Base-by-base conservation (phyloP, 1,140 invertebrate genomes). In the Stegodyphus dumicola region DNA sequence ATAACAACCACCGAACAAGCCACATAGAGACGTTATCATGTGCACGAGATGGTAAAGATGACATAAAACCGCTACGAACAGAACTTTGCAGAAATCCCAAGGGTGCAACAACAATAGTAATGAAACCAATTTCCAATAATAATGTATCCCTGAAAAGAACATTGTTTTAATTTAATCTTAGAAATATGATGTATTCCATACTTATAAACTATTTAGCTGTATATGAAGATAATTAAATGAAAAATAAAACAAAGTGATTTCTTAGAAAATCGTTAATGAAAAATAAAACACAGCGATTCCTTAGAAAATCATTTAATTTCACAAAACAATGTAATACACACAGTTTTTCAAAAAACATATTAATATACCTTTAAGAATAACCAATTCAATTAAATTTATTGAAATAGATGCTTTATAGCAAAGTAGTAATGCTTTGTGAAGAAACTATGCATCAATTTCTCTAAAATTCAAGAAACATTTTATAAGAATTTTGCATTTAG, bases 1-100 rank as follows among this genome's bases (percentile, higher is more conserved):
- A 96, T 3, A 95, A 91, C 15, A 96, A 91, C 95, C 95, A 96
- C 77, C 93, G 92, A 2, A 96, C 92, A 9, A 95, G 90, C 94
- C 94, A 96, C 87, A 96, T 92, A 6, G 92, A 93, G 11, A 96
- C 90, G 33, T 90, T 86, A 89, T 94, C 92, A 86, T 91, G 90
- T 0, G 93, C 73, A 54, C 76, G 49, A 88, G 86, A 48, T 87
- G 75, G 54, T 10, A 87, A 54, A 13, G 65, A 81, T 48, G 86
- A 78, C 15, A 87, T 79, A 11, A 76, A 76, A 18, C 75, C 73
- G 49, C 53, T 79, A 49, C 64, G 53, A 5, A 76, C 49, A 48
- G 78, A 53, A 17, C 18, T 69, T 53, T 88, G 77, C 64, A 89
- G 87, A 7, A 92, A 89, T 87, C 90, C 92, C 13, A 94, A 90